These are phyloP conservation scores for Sebastes glaucus DNA, from an alignment of 2,797 vertebrate genomes.

Conservation along the genomic window DNA sequence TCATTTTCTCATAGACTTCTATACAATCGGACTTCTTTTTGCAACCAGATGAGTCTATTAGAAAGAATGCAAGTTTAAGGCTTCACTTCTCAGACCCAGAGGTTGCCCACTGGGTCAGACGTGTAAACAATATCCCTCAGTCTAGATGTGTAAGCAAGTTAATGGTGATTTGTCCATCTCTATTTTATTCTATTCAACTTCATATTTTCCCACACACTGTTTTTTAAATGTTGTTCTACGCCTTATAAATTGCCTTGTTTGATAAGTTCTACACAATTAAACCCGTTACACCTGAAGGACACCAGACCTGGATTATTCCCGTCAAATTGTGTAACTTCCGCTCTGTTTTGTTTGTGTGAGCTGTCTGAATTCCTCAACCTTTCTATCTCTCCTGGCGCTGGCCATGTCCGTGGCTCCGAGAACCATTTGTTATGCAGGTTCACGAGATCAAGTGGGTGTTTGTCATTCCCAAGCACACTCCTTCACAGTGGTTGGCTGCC, in stretches of 20 bases:
- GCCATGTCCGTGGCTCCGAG: constrained; percentile 37
- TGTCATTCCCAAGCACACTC: constrained; percentile 62
- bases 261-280: neutral
- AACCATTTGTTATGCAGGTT: constrained; percentile 64
- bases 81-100: neutral
- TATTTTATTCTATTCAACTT: neutral
- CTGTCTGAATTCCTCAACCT: constrained; percentile 24
- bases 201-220: neutral
- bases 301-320: neutral
- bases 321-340: neutral
- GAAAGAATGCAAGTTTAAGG: neutral
- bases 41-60: neutral
- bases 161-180: neutral
- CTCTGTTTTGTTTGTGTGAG: constrained; percentile 2
- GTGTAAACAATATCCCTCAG: accelerated
- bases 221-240: neutral
- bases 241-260: neutral
- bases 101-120: neutral
- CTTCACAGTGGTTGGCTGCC: constrained; percentile 59
- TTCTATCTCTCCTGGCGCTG: constrained; percentile 9
- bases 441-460: constrained; percentile 69
- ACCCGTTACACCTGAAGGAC: neutral
- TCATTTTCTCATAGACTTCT: too few species aligned
- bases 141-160: neutral
- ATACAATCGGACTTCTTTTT: too few species aligned